Evolutionary conservation across 2,113 vertebrate species (phyloP).

Genomic region (Guaruba guarouba): DNA sequence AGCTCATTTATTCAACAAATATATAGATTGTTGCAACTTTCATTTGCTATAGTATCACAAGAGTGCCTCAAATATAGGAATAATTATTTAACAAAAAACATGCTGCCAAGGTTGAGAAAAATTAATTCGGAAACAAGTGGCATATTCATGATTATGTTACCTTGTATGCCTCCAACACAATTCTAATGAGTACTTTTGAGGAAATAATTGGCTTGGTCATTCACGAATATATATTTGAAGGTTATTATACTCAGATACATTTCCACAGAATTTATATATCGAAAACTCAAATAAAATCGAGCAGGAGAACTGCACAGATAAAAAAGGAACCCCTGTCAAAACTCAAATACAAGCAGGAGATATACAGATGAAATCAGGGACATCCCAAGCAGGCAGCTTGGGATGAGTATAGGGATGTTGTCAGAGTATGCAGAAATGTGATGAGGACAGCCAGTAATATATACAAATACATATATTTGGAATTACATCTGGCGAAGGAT

Average conservation of each 20-base stretch:
- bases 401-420: not conserved
- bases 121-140: constrained; percentile 64
- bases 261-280: constrained; percentile 67
- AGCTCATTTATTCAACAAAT: not conserved
- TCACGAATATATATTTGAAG: constrained; percentile 66
- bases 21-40: not conserved
- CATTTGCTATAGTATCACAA: constrained; percentile 19
- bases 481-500: not conserved
- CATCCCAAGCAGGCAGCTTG: not conserved
- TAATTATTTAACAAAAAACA: constrained; percentile 56
- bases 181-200: constrained; percentile 63
- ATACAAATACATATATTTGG: not conserved
- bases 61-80: constrained; percentile 21
- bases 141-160: constrained; percentile 60
- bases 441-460: not conserved
- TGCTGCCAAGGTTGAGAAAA: constrained; percentile 38
- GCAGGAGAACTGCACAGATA: not conserved
- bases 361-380: not conserved
- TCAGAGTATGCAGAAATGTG: not conserved
- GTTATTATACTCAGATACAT: constrained; percentile 65
- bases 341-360: not conserved
- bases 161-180: constrained; percentile 48
- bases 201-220: constrained; percentile 72
- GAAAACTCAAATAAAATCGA: constrained; percentile 61
- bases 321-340: not conserved